These are phyloP conservation scores for Arge pagana DNA, from an alignment of 2,888 invertebrate genomes.

Conservation along the genomic window DNA sequence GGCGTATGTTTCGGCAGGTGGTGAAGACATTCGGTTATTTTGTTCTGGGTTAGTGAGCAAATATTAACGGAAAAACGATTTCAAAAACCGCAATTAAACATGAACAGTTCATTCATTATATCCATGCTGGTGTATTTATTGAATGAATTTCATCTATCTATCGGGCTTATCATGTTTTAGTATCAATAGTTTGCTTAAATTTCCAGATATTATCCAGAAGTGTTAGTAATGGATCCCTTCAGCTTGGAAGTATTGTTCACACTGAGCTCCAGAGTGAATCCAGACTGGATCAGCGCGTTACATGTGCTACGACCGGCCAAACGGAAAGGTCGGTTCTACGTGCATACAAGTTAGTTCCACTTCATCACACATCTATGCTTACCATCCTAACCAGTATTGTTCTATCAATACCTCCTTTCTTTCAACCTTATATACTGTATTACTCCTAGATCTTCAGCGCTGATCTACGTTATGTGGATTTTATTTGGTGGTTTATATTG, in stretches of 20 bases:
- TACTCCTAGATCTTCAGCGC: not conserved
- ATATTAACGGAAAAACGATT: not conserved
- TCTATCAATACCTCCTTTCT: not conserved
- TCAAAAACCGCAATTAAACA: too few species aligned
- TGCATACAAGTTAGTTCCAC: conserved; percentile 59
- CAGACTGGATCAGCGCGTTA: conserved; percentile 97
- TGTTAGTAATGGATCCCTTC: conserved; percentile 95
- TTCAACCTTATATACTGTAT: not conserved
- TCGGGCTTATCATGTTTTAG: too few species aligned
- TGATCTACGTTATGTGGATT: conserved; percentile 5
- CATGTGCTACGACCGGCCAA: conserved; percentile 77
- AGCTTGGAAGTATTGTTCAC: conserved; percentile 90
- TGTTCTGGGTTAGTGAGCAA: conserved; percentile 72
- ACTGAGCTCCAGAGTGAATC: conserved; percentile 93
- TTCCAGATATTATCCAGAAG: conserved; percentile 90
- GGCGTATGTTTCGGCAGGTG: conserved; percentile 60
- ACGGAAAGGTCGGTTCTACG: conserved; percentile 66
- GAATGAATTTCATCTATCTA: too few species aligned
- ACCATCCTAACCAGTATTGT: conserved; percentile 15
- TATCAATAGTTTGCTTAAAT: not conserved
- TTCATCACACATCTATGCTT: conserved; percentile 52
- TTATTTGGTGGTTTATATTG: too few species aligned
- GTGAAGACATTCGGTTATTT: conserved; percentile 84
- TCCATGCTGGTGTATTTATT: too few species aligned
- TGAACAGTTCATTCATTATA: too few species aligned